phyloP scores from a whole-genome alignment of 2,113 vertebrate genomes.

The Elaphurus davidianus region DNA sequence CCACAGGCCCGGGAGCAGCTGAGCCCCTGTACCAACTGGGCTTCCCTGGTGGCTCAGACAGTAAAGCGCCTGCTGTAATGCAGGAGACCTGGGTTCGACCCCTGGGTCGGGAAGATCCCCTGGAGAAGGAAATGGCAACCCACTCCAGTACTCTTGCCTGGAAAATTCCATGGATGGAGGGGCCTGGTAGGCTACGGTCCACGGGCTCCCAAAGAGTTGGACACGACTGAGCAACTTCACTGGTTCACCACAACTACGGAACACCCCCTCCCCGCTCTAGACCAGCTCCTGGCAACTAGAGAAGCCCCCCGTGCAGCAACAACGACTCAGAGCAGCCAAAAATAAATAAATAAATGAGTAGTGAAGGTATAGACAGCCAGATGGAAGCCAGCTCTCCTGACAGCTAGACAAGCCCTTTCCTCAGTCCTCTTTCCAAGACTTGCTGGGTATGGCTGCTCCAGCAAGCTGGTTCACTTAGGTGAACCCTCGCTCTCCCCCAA shows the following conservation, averaged over 20 bases:
- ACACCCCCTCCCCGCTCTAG: neutral
- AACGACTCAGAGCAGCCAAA: neutral
- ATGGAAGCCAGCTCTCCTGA: neutral
- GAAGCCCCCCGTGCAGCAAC: neutral
- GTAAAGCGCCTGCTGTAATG: neutral
- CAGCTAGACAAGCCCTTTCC: neutral
- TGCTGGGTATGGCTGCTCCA: neutral
- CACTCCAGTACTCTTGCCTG: neutral
- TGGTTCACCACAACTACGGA: neutral
- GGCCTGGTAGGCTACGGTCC: neutral
- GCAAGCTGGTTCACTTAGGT: neutral
- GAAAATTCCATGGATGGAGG: neutral
- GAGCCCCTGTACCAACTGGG: neutral
- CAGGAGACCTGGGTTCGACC: neutral
- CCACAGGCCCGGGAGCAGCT: neutral
- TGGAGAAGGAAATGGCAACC: neutral
- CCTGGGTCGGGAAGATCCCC: neutral
- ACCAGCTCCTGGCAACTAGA: accelerated
- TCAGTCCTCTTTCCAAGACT: neutral
- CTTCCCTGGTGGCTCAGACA: neutral
- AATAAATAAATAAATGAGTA: neutral
- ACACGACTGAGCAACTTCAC: neutral
- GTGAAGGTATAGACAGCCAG: neutral
- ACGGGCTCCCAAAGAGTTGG: accelerated
- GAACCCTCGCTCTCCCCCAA: accelerated